Conservation (phyloP, 2,888 invertebrate species). For the Asteroscopus sphinx region DNA sequence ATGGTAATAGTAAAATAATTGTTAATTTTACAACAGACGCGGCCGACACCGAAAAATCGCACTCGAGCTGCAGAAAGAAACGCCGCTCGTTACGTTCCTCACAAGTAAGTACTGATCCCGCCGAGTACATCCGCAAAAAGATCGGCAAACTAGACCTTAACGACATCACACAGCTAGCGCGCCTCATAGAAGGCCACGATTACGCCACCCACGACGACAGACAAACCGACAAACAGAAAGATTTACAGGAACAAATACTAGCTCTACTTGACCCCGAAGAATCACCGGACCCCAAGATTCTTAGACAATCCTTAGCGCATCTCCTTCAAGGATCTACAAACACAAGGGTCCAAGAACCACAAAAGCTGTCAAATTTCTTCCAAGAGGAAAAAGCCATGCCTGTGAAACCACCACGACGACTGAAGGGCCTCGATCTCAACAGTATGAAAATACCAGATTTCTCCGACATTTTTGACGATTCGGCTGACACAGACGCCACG, state of each 20-base stretch:
- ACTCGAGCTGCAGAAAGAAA: constrained; percentile 82
- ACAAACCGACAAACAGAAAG: constrained; percentile 71
- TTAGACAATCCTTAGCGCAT: constrained; percentile 74
- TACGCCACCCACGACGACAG: constrained; percentile 54
- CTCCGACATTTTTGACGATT: constrained; percentile 67
- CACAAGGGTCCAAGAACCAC: constrained; percentile 63
- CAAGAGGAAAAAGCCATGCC: constrained; percentile 65
- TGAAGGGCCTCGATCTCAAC: constrained; percentile 76
- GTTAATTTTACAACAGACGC: constrained; percentile 66
- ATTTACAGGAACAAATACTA: constrained; percentile 81
- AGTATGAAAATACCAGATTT: constrained; percentile 69
- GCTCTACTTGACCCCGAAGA: constrained; percentile 80
- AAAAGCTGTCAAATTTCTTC: constrained; percentile 71
- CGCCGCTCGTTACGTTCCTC: constrained; percentile 75
- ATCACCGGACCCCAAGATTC: constrained; percentile 72
- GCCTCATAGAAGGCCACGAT: constrained; percentile 82
- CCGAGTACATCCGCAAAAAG: constrained; percentile 79
- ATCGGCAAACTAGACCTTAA: constrained; percentile 82
- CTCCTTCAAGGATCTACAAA: constrained; percentile 74
- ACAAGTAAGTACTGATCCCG: constrained; percentile 85
- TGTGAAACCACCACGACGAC: constrained; percentile 68
- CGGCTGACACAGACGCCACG: constrained; percentile 76
- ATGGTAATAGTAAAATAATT: too few relatives aligned
- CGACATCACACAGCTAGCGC: constrained; percentile 79
- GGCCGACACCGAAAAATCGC: constrained; percentile 79